Evolutionary conservation across 2,888 invertebrate species (phyloP).

Genomic region (Panopea generosa): DNA sequence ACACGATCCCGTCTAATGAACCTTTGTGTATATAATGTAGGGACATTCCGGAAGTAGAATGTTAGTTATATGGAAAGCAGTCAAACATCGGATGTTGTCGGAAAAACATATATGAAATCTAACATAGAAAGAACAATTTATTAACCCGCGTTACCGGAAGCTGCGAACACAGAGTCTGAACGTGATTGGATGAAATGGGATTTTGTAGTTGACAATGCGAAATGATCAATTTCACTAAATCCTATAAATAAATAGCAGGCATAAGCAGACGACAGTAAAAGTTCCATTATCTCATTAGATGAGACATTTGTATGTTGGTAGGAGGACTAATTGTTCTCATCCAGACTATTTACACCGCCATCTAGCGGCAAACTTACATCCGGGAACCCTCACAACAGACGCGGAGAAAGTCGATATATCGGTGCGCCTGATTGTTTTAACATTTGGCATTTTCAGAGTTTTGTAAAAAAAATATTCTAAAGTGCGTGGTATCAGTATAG

Average conservation of each 20-base stretch:
- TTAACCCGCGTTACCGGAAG: conserved; percentile 55
- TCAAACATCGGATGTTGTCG: conserved; percentile 33
- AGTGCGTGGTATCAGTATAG: no score
- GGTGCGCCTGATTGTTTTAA: no score
- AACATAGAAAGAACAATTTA: conserved; percentile 59
- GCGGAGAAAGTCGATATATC: no score
- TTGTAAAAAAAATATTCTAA: no score
- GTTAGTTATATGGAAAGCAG: conserved; percentile 28
- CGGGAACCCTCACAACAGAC: no score
- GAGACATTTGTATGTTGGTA: conserved; percentile 43
- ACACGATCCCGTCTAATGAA: conserved; percentile 13
- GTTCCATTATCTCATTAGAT: conserved; percentile 57
- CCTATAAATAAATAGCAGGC: conserved; percentile 54
- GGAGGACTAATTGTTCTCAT: conserved; percentile 26
- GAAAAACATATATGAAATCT: conserved; percentile 36
- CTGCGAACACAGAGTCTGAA: conserved; percentile 25
- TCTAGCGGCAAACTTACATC: background rate
- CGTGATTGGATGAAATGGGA: conserved; percentile 43
- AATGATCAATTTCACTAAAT: conserved; percentile 59
- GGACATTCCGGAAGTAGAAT: conserved; percentile 29
- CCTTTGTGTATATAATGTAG: conserved; percentile 18
- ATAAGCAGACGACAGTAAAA: conserved; percentile 48
- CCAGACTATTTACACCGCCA: conserved; percentile 22
- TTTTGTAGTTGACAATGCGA: conserved; percentile 58
- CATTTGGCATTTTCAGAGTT: no score